Percentiles rank a stretch among this genome's conserved stretches.
phyloP scores from a whole-genome alignment of 1,140 invertebrate species.

The Drosophila murphyi region DNA sequence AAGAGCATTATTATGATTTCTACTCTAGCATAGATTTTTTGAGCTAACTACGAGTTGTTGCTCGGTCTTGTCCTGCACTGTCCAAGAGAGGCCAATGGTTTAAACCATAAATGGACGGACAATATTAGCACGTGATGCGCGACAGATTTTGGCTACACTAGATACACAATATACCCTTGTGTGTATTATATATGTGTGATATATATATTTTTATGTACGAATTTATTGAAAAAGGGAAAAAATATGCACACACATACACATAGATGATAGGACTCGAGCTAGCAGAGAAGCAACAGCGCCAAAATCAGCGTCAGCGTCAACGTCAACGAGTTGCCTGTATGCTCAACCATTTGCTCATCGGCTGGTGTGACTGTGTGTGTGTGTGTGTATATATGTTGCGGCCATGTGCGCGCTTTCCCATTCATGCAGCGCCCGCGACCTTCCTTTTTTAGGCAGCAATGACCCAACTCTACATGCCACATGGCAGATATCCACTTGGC shows the following conservation, averaged over 20 bases:
- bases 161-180: not conserved
- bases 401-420: conserved; percentile 73
- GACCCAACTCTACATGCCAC: conserved; percentile 29
- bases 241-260: conserved; percentile 42
- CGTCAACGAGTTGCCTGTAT: conserved; percentile 41
- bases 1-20: conserved; percentile 29
- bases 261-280: conserved; percentile 32
- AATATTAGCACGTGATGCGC: conserved; percentile 62
- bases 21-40: conserved; percentile 29
- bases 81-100: conserved; percentile 2
- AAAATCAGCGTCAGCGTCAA: conserved; percentile 30
- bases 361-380: too few relatives aligned
- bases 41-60: not conserved
- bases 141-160: conserved; percentile 46
- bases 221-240: conserved; percentile 62
- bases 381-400: not conserved
- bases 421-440: conserved; percentile 71
- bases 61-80: not conserved
- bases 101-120: conserved; percentile 19
- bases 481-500: conserved; percentile 34
- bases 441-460: conserved; percentile 47
- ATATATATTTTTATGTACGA: conserved; percentile 18
- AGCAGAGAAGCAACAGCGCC: conserved; percentile 41
- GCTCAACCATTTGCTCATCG: conserved; percentile 21
- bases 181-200: not conserved